phyloP scores from a whole-genome alignment of 2,888 invertebrate species.

The Seira musarum region DNA sequence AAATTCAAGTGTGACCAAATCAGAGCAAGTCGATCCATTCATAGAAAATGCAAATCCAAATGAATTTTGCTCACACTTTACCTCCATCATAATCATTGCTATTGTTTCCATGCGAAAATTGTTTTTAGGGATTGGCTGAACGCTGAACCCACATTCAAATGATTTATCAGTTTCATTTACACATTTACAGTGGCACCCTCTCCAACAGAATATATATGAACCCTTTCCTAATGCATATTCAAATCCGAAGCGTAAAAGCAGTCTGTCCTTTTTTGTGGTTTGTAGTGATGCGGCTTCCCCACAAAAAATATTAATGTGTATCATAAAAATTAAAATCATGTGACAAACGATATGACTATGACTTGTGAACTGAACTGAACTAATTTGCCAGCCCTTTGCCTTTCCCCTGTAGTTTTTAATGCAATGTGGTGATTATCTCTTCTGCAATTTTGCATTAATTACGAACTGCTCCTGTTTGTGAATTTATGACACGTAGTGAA shows the following conservation, averaged over 20 bases:
- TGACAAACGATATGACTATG: neutral
- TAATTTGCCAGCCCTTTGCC: neutral
- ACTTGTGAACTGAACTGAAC: neutral
- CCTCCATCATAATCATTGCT: neutral
- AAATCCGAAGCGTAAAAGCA: neutral
- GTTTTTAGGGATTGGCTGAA: neutral
- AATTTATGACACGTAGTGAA: constrained; percentile 20
- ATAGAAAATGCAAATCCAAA: neutral
- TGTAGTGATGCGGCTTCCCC: neutral
- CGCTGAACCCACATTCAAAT: neutral
- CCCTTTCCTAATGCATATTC: neutral
- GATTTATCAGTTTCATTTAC: neutral
- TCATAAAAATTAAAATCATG: constrained; percentile 15
- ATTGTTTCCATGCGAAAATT: neutral
- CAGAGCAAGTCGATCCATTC: neutral
- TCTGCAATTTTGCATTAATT: neutral
- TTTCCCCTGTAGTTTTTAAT: constrained; percentile 3
- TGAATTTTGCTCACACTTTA: neutral
- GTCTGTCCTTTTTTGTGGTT: neutral
- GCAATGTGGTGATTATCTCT: neutral
- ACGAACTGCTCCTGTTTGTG: constrained; percentile 2
- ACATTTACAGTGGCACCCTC: neutral
- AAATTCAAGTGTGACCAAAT: neutral
- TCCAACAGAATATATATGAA: neutral
- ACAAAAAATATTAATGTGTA: neutral